Evolutionary conservation across 2,113 vertebrate genomes (phyloP).

Genomic region (Rhea americana): DNA sequence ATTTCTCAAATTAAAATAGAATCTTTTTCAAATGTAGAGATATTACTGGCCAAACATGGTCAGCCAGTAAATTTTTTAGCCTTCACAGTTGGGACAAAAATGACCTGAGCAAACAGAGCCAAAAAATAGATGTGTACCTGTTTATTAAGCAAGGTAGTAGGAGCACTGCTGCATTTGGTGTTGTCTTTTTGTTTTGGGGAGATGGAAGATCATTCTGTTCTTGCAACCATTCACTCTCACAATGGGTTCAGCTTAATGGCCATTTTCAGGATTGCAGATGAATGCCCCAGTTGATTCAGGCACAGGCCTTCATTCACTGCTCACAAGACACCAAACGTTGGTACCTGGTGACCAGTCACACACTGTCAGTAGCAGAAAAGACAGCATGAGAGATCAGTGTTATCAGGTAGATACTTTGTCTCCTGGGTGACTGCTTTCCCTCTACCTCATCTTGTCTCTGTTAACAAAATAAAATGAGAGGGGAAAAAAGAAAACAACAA

Average conservation of each 20-base stretch:
- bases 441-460: neutral
- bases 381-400: neutral
- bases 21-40: constrained; percentile 30
- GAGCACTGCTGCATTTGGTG: neutral
- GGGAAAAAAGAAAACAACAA: fast-evolving
- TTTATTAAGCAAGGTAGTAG: neutral
- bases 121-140: constrained; percentile 22
- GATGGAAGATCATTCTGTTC: neutral
- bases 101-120: constrained; percentile 15
- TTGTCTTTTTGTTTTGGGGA: neutral
- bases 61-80: constrained; percentile 38
- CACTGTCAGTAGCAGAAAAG: neutral
- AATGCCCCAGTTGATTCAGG: neutral
- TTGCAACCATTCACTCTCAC: neutral
- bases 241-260: neutral
- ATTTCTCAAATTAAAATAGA: neutral
- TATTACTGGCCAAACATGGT: constrained; percentile 25
- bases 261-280: neutral
- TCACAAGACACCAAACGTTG: neutral
- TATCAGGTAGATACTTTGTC: neutral
- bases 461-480: neutral
- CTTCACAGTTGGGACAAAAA: constrained; percentile 50
- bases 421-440: neutral
- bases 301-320: neutral
- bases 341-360: neutral